Conservation (phyloP, 2,797 vertebrate genomes). For the Melanotaenia pygmaea region DNA sequence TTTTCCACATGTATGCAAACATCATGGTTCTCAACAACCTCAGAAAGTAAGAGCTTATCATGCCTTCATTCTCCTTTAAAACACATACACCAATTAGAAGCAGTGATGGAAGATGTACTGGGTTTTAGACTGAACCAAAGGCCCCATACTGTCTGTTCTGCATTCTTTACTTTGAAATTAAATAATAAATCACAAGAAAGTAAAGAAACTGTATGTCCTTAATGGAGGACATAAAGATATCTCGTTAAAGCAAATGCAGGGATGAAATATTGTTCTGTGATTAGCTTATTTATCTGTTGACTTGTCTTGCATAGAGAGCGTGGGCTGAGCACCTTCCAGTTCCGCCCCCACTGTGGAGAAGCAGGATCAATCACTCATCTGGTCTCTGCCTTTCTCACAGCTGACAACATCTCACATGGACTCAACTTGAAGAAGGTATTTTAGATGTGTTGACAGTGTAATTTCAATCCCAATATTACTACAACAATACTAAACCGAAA, state of each 20-base stretch:
- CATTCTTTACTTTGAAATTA: slow-evolving; percentile 6
- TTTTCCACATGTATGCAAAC: slow-evolving; percentile 98
- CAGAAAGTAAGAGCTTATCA: slow-evolving; percentile 83
- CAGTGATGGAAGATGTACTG: slow-evolving; percentile 1
- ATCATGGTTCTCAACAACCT: slow-evolving; percentile 98
- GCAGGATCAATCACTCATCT: slow-evolving; percentile 96
- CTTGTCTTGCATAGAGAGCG: slow-evolving; percentile 82
- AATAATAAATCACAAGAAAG: not conserved
- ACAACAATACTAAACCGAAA: not conserved
- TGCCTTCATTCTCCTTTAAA: not conserved
- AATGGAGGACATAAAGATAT: slow-evolving; percentile 3
- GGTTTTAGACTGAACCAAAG: not conserved
- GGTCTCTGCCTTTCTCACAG: slow-evolving; percentile 93
- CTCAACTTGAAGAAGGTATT: slow-evolving; percentile 95
- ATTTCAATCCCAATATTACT: not conserved
- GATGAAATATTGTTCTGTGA: not conserved
- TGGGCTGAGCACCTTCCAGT: slow-evolving; percentile 94
- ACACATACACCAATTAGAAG: slow-evolving; percentile 1
- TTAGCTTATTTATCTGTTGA: not conserved
- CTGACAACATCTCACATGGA: slow-evolving; percentile 97
- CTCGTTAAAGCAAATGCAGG: not conserved
- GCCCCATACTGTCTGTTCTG: not conserved
- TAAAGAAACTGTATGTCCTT: not conserved
- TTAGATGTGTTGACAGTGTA: not conserved
- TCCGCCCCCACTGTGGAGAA: slow-evolving; percentile 96